Conservation (phyloP, 2,888 invertebrate species). For the Drosophila lacicola region DNA sequence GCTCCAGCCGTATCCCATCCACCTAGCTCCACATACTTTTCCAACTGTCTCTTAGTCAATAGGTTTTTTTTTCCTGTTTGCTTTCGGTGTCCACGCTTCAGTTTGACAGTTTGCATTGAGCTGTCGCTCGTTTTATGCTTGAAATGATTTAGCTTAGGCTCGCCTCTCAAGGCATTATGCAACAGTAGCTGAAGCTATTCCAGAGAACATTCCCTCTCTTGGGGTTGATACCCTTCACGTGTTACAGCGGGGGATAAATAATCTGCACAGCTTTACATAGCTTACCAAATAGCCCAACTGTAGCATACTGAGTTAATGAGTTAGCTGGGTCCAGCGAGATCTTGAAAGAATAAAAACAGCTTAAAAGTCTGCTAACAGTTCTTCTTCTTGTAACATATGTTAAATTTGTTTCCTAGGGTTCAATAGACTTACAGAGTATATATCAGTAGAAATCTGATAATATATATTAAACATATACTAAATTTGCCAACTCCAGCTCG, state of each 20-base stretch:
- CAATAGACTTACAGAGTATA: no score
- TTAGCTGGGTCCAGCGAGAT: no score
- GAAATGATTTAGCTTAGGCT: slow-evolving; percentile 36
- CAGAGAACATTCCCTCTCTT: neutral
- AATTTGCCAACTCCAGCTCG: no score
- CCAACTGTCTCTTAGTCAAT: slow-evolving; percentile 18
- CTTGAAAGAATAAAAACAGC: no score
- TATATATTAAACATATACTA: no score
- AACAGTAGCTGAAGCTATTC: neutral
- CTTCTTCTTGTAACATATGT: no score
- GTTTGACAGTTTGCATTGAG: slow-evolving; percentile 35
- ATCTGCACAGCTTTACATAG: neutral
- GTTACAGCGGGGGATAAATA: neutral
- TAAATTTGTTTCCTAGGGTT: no score
- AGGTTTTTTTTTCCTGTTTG: slow-evolving; percentile 15
- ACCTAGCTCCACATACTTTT: neutral
- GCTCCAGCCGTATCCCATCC: slow-evolving; percentile 4
- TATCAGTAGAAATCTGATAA: no score
- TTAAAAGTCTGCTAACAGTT: no score
- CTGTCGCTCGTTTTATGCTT: slow-evolving; percentile 32
- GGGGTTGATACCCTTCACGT: no score
- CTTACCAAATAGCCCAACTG: no score
- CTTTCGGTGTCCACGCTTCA: slow-evolving; percentile 10
- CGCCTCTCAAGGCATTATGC: neutral
- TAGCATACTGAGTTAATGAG: no score